phyloP scores from a whole-genome alignment of 2,888 invertebrate species.

The Lasius platythorax region DNA sequence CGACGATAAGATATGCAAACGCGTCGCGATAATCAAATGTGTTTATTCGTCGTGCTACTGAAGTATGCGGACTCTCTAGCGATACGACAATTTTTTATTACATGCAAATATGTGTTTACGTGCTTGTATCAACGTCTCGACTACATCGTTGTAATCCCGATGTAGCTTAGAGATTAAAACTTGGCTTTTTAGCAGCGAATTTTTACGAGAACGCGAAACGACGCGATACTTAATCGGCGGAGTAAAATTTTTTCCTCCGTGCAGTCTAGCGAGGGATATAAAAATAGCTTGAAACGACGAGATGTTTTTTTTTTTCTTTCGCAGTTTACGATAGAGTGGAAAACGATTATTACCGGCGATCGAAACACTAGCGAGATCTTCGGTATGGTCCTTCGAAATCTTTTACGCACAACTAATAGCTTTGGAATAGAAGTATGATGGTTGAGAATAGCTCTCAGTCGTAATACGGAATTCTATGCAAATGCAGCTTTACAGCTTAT shows the following conservation, averaged over 20 bases:
- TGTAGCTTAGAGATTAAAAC: background rate
- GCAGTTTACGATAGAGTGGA: constrained; percentile 6
- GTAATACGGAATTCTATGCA: constrained; percentile 30
- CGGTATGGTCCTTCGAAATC: constrained; percentile 21
- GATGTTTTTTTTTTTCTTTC: constrained; percentile 61
- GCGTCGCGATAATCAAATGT: constrained; percentile 21
- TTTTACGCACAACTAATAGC: constrained; percentile 29
- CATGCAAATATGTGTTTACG: background rate
- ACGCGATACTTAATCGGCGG: constrained; percentile 23
- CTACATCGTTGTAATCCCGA: background rate
- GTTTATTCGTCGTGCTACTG: constrained; percentile 14
- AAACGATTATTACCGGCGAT: constrained; percentile 10
- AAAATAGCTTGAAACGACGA: constrained; percentile 29
- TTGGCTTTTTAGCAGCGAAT: background rate
- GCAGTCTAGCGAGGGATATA: constrained; percentile 35
- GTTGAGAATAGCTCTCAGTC: constrained; percentile 21
- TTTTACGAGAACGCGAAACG: constrained; percentile 25
- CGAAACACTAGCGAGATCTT: background rate
- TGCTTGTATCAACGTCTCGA: background rate
- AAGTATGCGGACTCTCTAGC: background rate
- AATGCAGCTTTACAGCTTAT: constrained; percentile 54
- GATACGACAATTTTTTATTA: constrained; percentile 30
- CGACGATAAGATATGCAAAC: constrained; percentile 54
- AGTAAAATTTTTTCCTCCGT: constrained; percentile 54
- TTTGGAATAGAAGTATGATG: constrained; percentile 9